Percentiles rank a stretch among this genome's conserved stretches.
Conservation (phyloP, 2,797 vertebrate species). For the Sebastolobus altivelis region DNA sequence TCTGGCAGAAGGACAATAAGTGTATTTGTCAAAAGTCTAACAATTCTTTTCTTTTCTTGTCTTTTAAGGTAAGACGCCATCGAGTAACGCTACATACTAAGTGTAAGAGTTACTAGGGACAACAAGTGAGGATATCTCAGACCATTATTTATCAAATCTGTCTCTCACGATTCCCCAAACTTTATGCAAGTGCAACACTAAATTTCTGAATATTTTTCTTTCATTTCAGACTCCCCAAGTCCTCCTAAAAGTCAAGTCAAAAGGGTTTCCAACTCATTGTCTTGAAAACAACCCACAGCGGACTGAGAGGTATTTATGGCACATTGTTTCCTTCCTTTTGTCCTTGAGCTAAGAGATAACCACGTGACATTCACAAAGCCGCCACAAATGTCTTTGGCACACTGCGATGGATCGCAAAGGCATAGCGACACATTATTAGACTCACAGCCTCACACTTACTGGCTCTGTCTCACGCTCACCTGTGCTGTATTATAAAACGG, state of each 20-base stretch:
- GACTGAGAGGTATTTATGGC: constrained; percentile 23
- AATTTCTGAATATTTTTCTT: background rate
- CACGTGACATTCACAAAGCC: constrained; percentile 40
- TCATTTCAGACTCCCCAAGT: background rate
- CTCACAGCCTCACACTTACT: background rate
- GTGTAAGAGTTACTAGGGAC: background rate
- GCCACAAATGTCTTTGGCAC: constrained; percentile 34
- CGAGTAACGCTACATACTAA: background rate
- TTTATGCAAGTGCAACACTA: background rate
- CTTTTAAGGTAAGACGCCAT: background rate
- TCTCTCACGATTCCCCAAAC: background rate
- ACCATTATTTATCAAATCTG: no score
- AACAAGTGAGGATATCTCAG: background rate
- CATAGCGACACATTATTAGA: background rate
- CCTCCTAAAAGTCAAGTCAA: background rate
- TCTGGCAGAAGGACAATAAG: no score
- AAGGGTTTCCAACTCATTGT: constrained; percentile 19
- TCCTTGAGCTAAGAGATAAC: constrained; percentile 42
- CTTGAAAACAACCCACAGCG: constrained; percentile 26
- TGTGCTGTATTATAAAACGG: background rate
- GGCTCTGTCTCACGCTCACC: background rate
- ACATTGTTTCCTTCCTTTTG: constrained; percentile 38
- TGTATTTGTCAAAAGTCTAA: no score
- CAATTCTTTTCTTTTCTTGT: no score
- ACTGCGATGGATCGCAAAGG: constrained; percentile 8